phyloP scores from a whole-genome alignment of 2,888 invertebrate species.

The Hydropsyche betteni region DNA sequence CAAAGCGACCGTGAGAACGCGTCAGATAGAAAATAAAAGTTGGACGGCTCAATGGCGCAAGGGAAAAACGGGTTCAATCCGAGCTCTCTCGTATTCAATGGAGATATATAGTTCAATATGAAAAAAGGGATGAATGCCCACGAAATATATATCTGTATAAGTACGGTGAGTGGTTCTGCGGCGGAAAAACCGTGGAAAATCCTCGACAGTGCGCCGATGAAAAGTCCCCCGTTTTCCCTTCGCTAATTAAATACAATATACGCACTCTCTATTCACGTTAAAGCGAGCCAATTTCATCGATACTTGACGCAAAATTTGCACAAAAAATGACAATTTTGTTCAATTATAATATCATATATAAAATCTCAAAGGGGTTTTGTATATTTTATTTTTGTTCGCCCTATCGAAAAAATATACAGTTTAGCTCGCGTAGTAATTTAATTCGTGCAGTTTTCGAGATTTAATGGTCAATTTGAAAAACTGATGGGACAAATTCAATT shows the following conservation, averaged over 20 bases:
- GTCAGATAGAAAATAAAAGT: slow-evolving; percentile 28
- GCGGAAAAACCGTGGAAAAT: not conserved
- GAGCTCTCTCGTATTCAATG: slow-evolving; percentile 9
- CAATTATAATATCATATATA: too few species aligned
- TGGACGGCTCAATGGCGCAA: slow-evolving; percentile 12
- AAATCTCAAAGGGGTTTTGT: too few species aligned
- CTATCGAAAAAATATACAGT: not conserved
- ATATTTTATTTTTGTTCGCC: too few species aligned
- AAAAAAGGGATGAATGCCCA: slow-evolving; percentile 17
- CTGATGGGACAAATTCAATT: not conserved
- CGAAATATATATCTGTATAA: not conserved
- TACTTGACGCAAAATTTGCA: not conserved
- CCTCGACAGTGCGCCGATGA: not conserved
- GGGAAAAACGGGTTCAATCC: slow-evolving; percentile 28
- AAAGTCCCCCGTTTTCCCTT: slow-evolving; percentile 7
- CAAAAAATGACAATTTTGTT: too few species aligned
- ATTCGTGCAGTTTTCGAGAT: not conserved
- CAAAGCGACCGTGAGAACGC: slow-evolving; percentile 5
- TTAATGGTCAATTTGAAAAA: slow-evolving; percentile 2
- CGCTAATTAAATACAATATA: slow-evolving; percentile 37
- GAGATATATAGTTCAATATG: slow-evolving; percentile 22
- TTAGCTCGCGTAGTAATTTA: not conserved
- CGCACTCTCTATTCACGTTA: slow-evolving; percentile 2
- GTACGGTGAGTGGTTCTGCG: not conserved
- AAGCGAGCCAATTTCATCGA: slow-evolving; percentile 2